Evolutionary conservation across 2,113 vertebrate species (phyloP), one percentile per base, ranked within the genome.

Genomic region (Nerophis ophidion): DNA sequence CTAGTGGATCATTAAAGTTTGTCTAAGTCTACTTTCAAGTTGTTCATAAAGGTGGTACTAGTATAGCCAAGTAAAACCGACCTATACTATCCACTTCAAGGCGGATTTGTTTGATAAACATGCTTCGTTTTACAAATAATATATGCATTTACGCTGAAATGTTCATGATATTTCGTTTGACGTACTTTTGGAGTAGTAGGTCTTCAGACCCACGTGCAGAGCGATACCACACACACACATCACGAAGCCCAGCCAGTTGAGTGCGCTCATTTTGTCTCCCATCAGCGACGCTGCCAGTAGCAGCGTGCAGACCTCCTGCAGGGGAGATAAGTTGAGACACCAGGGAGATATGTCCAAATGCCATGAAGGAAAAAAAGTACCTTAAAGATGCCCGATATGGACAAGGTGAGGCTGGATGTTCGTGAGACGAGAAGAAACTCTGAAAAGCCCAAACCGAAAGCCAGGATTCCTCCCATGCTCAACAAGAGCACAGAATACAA

Each of bases 361-460:
- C 15, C 4, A 17, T 48, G 8, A 17, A 48, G 7, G 7, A 14
- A 19, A 26, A n/a, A 19, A 9, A 4, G 11, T 59, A 97, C 96
- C 95, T 98, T 98, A 82, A 98, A 96, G 70, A 98, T 94, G 67
- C 96, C 97, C 16, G 95, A 91, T 48, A 98, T 91, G 73, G 96
- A 98, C 36, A 98, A 87, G 0, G 94, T 96, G 69, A 98, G 94
- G 84, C 96, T 93, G 76, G 95, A 98, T 36, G 96, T 96, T 57
- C 91, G 88, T 63, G 95, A 95, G 65, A 99, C 94, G 33, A 99
- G 86, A 58, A 99, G 91, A 82, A 98, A 98, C 87, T 98, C 94
- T 0, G 97, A 98, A 87, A 95, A 98, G 77, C 96, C 93, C 63
- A 98, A 86, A 15, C 94, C 95, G 51, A 97, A 99, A 61, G 95